Evolutionary conservation across 1,140 invertebrate species (phyloP), one percentile per base, ranked within the genome.

Genomic region (Apis cerana): DNA sequence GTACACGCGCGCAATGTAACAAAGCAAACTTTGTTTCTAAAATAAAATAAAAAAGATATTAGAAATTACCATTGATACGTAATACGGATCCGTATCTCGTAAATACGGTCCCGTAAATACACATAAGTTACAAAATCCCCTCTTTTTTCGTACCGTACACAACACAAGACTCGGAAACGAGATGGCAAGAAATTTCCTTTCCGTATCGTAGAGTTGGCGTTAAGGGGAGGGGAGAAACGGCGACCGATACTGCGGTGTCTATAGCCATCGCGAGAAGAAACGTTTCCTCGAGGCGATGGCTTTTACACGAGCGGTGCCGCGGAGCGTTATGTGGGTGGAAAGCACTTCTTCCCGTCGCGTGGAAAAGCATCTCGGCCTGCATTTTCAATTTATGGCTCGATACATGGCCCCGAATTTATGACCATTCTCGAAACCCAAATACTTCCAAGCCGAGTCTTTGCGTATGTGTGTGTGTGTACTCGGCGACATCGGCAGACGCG

Each of bases 361-460:
- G 50, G 58, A 59, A 43, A 61, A 69, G 72, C 61, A 33, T 62
- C 50, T 33, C 56, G 84, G 77, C 72, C 76, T 85, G 85, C 85
- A 90, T 91, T 92, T 90, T 91, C 88, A 92, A 91, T 91, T 91
- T 92, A 90, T 90, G 78, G 83, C 80, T 2, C 87, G 85, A 90
- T 90, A 90, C 90, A 87, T 82, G 59, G 75, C 70, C 33, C 4
- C 76, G 85, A 91, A 91, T 91, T 91, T 92, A 91, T 88, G 86
- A 85, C 54, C 78, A 81, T 83, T 78, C 84, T 77, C 72, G 48
- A 50, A 62, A 43, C 68, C 65, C 78, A 79, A 85, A 88, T 86
- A 85, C 83, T 65, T 23, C 33, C 33, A 43, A 59, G 43, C 56
- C 33, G 33, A 33, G 33, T 33, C 33, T 33, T 33, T 27, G 27